phyloP scores from a whole-genome alignment of 2,113 vertebrate species.

The Peromyscus polionotus region DNA sequence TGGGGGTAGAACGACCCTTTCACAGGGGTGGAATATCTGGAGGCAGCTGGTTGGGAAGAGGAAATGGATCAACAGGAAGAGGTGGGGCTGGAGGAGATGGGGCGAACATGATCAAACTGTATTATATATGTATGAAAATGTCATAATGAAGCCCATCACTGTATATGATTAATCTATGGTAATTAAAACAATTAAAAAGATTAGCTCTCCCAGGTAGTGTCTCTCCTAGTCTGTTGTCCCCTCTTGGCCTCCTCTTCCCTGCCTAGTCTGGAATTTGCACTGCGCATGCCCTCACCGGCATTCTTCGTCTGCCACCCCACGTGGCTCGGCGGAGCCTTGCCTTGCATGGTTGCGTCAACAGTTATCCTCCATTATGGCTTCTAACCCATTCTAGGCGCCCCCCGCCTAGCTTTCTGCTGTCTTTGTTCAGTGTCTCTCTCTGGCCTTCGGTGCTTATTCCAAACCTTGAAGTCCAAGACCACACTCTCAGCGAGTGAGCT shows the following conservation, averaged over 20 bases:
- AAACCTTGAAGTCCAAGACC: neutral
- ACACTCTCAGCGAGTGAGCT: neutral
- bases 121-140: neutral
- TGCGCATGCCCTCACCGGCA: neutral
- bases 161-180: neutral
- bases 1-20: too few relatives aligned
- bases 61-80: neutral
- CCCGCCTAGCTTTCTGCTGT: neutral
- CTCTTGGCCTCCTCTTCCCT: neutral
- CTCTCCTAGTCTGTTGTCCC: neutral
- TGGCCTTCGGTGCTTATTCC: neutral
- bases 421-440: neutral
- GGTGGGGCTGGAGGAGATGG: too few relatives aligned
- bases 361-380: accelerated
- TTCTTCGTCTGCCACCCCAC: neutral
- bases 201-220: neutral
- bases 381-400: neutral
- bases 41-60: too few relatives aligned
- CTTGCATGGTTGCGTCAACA: neutral
- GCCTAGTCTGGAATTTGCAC: neutral
- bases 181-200: neutral
- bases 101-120: neutral
- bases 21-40: neutral
- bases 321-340: neutral
- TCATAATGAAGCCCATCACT: neutral